Percentiles rank a stretch among this genome's conserved stretches.
These are phyloP conservation scores for Anniella stebbinsi DNA, from an alignment of 2,797 vertebrate genomes.

Conservation along the genomic window DNA sequence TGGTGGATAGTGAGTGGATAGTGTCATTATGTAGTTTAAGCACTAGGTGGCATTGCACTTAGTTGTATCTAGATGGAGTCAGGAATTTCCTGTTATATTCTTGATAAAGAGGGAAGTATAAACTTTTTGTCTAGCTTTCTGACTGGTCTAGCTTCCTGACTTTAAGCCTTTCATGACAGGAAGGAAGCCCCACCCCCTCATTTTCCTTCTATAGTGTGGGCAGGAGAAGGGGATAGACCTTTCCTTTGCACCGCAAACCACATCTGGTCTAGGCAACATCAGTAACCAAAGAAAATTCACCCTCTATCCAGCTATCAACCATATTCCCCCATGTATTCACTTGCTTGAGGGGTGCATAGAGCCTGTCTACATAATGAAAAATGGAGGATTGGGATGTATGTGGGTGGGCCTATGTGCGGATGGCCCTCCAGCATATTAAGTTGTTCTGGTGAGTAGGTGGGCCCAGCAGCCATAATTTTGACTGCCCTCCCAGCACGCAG, in stretches of 20 bases:
- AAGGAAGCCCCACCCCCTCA: background rate
- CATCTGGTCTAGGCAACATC: too few relatives aligned
- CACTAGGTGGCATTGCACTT: background rate
- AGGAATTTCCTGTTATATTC: background rate
- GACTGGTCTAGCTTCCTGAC: background rate
- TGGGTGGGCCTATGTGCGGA: background rate
- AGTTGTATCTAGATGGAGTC: background rate
- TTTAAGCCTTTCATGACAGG: background rate
- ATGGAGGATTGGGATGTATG: background rate
- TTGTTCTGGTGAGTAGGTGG: too few relatives aligned
- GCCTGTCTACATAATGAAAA: background rate
- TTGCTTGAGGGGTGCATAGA: background rate
- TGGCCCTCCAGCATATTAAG: background rate
- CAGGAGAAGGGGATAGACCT: background rate
- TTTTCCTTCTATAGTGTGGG: background rate
- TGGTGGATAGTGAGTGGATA: too few relatives aligned
- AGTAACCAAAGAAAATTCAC: background rate
- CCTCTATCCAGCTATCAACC: background rate
- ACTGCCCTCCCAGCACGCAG: background rate
- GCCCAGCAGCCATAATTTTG: background rate
- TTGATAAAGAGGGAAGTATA: background rate
- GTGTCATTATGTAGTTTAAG: background rate
- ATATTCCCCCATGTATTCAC: background rate
- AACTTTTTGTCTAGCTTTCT: background rate
- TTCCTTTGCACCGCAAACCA: too few relatives aligned